Evolutionary conservation across 2,797 vertebrate genomes (phyloP), one percentile per base, ranked within the genome.

Genomic region (Phrynocephalus vlangalii): DNA sequence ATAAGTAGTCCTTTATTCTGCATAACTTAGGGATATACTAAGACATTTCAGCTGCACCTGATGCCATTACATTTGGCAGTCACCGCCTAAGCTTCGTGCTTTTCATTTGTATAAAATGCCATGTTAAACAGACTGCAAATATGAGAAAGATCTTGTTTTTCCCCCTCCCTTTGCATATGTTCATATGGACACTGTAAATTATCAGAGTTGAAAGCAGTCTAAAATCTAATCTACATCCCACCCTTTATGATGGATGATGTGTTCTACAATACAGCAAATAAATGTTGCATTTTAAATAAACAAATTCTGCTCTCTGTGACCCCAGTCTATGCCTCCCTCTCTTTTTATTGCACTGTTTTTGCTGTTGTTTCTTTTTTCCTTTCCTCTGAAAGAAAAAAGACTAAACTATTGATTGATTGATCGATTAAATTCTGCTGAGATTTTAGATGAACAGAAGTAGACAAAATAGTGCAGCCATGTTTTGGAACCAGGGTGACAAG

Each of bases 1-100:
- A 96, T 96, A 93, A 94, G 94, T 93, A 88, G 91, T 86, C 91
- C 90, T 92, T 94, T 94, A 95, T 95, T 96, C 96, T 95, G 93
- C 83, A 92, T 92, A 93, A 95, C 94, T 93, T 93, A 93, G 92
- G 91, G 94, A 91, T 91, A 91, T 91, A 89, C 85, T 0, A 50
- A 93, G 92, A 84, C 0, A 0, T 93, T 95, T 92, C 90, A 85
- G 93, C 92, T 92, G 91, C 89, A 91, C 90, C 94, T 93, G 89
- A 94, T 94, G 92, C 92, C 95, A 93, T 94, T 94, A 92, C 86
- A 87, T 94, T 79, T 86, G 90, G 88, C 22, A 4, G 87, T 84
- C 88, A 91, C 76, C 28, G 7, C 86, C 90, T 95, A 86, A 92
- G 91, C 83, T 50, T 86, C 67, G 91, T 90, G 85, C 84, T 92